Evolutionary conservation across 2,888 invertebrate genomes (phyloP).

Genomic region (Hyppa rectilinea): DNA sequence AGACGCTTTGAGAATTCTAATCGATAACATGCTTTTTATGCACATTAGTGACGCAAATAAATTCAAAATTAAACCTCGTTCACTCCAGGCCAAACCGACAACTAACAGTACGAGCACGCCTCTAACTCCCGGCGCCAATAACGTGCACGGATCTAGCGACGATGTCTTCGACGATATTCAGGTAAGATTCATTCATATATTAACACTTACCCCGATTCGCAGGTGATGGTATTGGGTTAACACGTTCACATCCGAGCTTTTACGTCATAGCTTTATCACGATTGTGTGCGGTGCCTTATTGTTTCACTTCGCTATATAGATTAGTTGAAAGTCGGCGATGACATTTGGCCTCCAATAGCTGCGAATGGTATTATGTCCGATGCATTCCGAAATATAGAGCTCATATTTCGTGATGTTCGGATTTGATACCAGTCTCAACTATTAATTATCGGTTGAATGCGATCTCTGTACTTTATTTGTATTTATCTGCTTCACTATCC

Average conservation of each 20-base stretch:
- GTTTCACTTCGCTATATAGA: slow-evolving; percentile 73
- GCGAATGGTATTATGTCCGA: slow-evolving; percentile 73
- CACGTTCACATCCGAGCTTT: slow-evolving; percentile 89
- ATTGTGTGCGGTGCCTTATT: slow-evolving; percentile 73
- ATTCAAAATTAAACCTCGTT: slow-evolving; percentile 64
- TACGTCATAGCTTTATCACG: slow-evolving; percentile 78
- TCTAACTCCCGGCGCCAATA: slow-evolving; percentile 82
- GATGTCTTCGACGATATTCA: slow-evolving; percentile 89
- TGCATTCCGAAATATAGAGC: slow-evolving; percentile 87
- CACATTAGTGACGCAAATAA: slow-evolving; percentile 41
- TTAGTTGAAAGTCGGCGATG: slow-evolving; percentile 67
- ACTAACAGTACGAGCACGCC: slow-evolving; percentile 88
- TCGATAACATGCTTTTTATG: slow-evolving; percentile 29
- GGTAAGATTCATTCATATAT: slow-evolving; percentile 75
- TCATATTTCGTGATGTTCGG: slow-evolving; percentile 85
- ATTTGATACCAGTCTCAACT: slow-evolving; percentile 72
- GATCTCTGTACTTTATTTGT: slow-evolving; percentile 67
- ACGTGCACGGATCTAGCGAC: slow-evolving; percentile 86
- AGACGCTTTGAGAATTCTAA: slow-evolving; percentile 20
- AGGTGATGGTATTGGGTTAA: slow-evolving; percentile 88
- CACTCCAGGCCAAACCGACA: slow-evolving; percentile 83
- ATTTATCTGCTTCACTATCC: slow-evolving; percentile 68
- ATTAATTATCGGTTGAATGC: slow-evolving; percentile 67
- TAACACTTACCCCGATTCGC: slow-evolving; percentile 68
- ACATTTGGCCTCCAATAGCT: slow-evolving; percentile 68